These are phyloP conservation scores for Hirtodrosophila trivittata DNA, from an alignment of 2,888 invertebrate genomes.

Conservation along the genomic window DNA sequence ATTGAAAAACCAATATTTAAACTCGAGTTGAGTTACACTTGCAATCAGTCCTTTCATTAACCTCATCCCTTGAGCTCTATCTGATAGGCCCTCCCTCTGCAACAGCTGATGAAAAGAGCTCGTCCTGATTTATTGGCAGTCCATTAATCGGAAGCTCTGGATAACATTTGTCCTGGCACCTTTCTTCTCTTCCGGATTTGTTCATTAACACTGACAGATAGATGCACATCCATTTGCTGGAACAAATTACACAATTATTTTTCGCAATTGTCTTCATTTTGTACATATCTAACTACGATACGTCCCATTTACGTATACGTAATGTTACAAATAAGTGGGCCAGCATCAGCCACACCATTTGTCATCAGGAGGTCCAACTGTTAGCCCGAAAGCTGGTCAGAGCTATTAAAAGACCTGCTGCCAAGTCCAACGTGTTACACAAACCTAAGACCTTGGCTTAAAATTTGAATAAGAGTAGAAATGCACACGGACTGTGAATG, in stretches of 20 bases:
- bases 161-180: conserved; percentile 4
- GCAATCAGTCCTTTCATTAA: conserved; percentile 1
- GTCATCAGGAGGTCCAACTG: too few relatives aligned
- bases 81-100: not conserved
- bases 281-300: conserved; percentile 8
- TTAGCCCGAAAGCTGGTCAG: too few relatives aligned
- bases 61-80: not conserved
- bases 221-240: conserved; percentile 38
- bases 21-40: conserved; percentile 3
- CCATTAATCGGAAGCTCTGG: conserved; percentile 56
- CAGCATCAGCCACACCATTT: too few relatives aligned
- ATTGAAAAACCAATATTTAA: conserved; percentile 19
- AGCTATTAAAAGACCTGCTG: conserved; percentile 1
- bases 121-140: conserved; percentile 55
- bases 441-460: conserved; percentile 1
- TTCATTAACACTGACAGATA: conserved; percentile 60
- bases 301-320: conserved; percentile 1
- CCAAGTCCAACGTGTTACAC: not conserved
- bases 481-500: not conserved
- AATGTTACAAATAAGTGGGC: conserved; percentile 1
- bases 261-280: conserved; percentile 52
- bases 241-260: conserved; percentile 59
- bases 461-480: not conserved
- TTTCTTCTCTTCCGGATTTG: not conserved
- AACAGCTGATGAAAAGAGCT: conserved; percentile 4